phyloP scores from a whole-genome alignment of 2,797 vertebrate genomes.

The Hoplostethus atlanticus region DNA sequence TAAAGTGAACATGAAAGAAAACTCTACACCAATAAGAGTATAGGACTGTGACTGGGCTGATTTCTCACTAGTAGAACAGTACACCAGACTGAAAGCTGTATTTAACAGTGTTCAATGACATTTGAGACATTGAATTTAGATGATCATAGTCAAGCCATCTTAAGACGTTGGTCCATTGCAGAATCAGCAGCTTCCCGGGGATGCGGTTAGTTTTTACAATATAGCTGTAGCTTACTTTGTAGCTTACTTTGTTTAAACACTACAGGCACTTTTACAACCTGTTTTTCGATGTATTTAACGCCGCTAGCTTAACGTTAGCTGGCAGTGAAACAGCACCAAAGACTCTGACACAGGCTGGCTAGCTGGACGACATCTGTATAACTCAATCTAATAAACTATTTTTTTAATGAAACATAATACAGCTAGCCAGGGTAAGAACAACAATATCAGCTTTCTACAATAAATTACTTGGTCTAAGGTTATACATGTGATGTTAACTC shows the following conservation, averaged over 20 bases:
- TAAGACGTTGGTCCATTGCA: not conserved
- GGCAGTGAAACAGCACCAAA: not conserved
- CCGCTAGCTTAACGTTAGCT: not conserved
- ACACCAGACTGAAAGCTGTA: too few species aligned
- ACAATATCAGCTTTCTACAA: rapidly evolving
- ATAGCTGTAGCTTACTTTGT: not conserved
- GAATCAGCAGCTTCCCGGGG: not conserved
- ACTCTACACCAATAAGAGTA: too few species aligned
- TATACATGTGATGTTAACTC: rapidly evolving
- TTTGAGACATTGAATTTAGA: too few species aligned
- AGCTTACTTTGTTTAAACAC: not conserved
- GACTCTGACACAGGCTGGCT: not conserved
- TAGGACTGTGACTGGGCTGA: too few species aligned
- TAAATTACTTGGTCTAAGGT: rapidly evolving
- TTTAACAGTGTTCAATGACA: too few species aligned
- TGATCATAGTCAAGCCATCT: too few species aligned
- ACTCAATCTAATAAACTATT: not conserved
- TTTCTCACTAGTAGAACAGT: too few species aligned
- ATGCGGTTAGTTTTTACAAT: not conserved
- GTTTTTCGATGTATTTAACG: too few species aligned
- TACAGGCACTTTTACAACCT: not conserved
- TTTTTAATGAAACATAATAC: not conserved
- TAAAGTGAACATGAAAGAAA: too few species aligned
- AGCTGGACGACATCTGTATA: not conserved
- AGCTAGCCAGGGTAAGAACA: not conserved